Conservation (phyloP, 2,797 vertebrate genomes). For the Prunella strophiata region DNA sequence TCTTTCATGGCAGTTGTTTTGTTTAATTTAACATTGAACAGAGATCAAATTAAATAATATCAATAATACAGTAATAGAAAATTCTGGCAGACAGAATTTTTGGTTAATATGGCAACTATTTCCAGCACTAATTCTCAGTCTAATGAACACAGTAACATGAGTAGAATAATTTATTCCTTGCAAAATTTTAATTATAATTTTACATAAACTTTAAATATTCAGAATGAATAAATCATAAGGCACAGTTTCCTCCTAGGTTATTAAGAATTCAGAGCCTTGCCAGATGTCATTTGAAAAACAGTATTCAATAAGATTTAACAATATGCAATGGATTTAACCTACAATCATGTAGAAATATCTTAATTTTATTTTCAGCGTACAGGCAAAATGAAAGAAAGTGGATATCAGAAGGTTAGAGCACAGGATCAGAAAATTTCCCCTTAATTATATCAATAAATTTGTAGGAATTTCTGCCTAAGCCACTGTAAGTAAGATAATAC, state of each 20-base stretch:
- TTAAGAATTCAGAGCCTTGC: neutral
- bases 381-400: neutral
- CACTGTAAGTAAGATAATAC: neutral
- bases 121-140: neutral
- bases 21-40: neutral
- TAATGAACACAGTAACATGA: neutral
- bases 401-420: neutral
- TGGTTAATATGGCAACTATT: neutral
- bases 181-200: constrained; percentile 2
- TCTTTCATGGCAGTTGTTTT: neutral
- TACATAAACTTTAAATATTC: neutral
- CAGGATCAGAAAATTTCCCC: neutral
- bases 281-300: neutral
- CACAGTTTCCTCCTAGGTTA: neutral
- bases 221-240: neutral
- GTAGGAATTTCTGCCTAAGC: neutral
- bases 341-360: neutral
- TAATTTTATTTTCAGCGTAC: neutral
- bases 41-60: neutral
- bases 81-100: neutral
- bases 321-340: neutral
- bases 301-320: neutral
- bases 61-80: neutral
- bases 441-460: neutral
- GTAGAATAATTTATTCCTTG: neutral